These are phyloP conservation scores for Drosophila kikkawai DNA, from an alignment of 1,140 invertebrate genomes.

Conservation along the genomic window DNA sequence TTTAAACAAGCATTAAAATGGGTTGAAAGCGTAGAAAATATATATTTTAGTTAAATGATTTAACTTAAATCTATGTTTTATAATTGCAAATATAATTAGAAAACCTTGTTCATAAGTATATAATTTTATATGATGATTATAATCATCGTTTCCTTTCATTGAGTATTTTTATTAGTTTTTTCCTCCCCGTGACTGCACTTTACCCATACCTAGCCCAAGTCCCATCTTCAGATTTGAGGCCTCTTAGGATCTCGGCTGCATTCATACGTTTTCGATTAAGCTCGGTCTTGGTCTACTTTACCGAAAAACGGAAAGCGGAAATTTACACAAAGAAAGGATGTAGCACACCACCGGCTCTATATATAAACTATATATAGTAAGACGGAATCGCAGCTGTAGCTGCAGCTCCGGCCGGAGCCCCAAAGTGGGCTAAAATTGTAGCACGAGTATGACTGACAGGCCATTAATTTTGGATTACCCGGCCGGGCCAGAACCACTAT, in stretches of 20 bases:
- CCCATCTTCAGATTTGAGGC: constrained; percentile 39
- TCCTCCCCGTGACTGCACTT: constrained; percentile 1
- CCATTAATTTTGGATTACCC: constrained; percentile 82
- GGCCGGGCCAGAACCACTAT: constrained; percentile 50
- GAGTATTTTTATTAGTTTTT: neutral
- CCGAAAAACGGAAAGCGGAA: constrained; percentile 71
- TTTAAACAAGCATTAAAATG: too few relatives aligned
- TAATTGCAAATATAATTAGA: neutral
- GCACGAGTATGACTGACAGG: constrained; percentile 73
- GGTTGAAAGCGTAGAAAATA: neutral
- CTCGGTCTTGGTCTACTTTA: constrained; percentile 51
- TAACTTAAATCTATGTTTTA: neutral
- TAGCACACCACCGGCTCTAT: constrained; percentile 55
- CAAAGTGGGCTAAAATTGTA: constrained; percentile 58
- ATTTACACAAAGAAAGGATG: constrained; percentile 81
- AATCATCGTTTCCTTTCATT: neutral
- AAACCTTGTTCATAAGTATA: neutral
- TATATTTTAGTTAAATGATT: neutral
- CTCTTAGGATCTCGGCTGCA: constrained; percentile 55
- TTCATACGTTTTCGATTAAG: constrained; percentile 82
- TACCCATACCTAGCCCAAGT: too few relatives aligned
- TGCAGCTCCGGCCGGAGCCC: constrained; percentile 16
- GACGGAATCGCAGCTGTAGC: constrained; percentile 65
- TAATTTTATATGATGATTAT: too few relatives aligned
- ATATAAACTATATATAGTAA: constrained; percentile 28